Percentiles rank a stretch among this genome's conserved stretches.
Evolutionary conservation across 2,113 vertebrate genomes (phyloP).

Genomic region (Mesoclemmys tuberculata): DNA sequence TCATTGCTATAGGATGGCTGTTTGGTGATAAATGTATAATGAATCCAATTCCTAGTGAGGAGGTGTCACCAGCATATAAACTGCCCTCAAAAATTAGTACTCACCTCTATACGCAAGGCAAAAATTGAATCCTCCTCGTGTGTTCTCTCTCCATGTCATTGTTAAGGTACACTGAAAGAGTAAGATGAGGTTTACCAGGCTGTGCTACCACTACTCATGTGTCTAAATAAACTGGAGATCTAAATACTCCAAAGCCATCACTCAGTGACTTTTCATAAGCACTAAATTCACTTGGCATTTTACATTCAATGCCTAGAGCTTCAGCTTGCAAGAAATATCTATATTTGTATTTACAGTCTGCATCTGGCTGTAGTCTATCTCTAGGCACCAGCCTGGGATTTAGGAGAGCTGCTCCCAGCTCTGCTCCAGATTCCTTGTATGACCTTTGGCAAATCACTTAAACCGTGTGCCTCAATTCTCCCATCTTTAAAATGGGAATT

Average conservation of each 20-base stretch:
- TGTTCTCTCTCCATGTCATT: not conserved
- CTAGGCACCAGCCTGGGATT: not conserved
- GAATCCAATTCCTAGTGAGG: not conserved
- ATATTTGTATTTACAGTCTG: not conserved
- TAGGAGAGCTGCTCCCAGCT: not conserved
- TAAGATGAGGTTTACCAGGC: too few species aligned
- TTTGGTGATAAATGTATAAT: rapidly evolving
- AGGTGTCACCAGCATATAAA: not conserved
- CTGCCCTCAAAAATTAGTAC: not conserved
- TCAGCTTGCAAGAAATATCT: not conserved
- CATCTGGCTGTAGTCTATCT: not conserved
- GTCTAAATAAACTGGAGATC: not conserved
- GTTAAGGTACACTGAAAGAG: too few species aligned
- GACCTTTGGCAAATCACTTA: not conserved
- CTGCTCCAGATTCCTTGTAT: rapidly evolving
- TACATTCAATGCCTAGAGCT: rapidly evolving
- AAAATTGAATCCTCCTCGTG: not conserved
- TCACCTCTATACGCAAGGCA: not conserved
- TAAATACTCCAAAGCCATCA: not conserved
- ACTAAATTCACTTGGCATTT: not conserved
- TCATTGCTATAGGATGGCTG: rapidly evolving
- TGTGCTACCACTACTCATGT: too few species aligned
- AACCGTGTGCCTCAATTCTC: not conserved
- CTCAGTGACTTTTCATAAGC: not conserved
- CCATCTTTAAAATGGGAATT: not conserved